These are phyloP conservation scores for Sebastes matsubarae DNA, from an alignment of 2,797 vertebrate genomes.

Conservation along the genomic window DNA sequence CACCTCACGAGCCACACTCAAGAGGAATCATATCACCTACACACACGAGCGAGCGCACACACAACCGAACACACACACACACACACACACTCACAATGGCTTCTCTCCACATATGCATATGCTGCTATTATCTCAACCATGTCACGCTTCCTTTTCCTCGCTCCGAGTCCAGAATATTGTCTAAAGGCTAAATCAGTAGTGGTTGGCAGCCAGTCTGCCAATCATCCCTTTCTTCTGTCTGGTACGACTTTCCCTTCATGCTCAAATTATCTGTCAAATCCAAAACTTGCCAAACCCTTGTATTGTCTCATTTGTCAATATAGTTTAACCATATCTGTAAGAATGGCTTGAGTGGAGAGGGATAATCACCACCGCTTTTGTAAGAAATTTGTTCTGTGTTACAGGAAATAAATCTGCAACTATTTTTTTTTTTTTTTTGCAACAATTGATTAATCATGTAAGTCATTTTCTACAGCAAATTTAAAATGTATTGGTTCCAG, in stretches of 20 bases:
- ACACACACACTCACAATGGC: neutral
- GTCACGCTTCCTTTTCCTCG: conserved; percentile 8
- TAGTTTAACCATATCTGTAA: neutral
- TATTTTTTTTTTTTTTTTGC: neutral
- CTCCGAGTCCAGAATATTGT: conserved; percentile 30
- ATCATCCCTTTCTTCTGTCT: neutral
- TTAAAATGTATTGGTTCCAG: neutral
- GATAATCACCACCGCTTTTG: neutral
- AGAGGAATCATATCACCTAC: conserved; percentile 64
- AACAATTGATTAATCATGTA: neutral
- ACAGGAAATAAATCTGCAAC: neutral
- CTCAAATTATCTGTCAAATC: neutral
- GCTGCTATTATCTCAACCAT: conserved; percentile 39
- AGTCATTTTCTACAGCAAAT: neutral
- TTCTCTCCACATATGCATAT: conserved; percentile 19
- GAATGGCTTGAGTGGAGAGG: neutral
- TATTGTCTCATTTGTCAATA: neutral
- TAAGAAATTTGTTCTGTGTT: neutral
- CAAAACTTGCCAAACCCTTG: neutral
- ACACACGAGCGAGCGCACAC: conserved; percentile 11
- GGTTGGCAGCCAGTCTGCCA: neutral
- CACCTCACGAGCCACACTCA: conserved; percentile 66
- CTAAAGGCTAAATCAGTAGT: conserved; percentile 22
- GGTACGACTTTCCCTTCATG: neutral
- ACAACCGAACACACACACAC: neutral